phyloP scores from a whole-genome alignment of 1,140 invertebrate species.

The Steinernema feltiae region DNA sequence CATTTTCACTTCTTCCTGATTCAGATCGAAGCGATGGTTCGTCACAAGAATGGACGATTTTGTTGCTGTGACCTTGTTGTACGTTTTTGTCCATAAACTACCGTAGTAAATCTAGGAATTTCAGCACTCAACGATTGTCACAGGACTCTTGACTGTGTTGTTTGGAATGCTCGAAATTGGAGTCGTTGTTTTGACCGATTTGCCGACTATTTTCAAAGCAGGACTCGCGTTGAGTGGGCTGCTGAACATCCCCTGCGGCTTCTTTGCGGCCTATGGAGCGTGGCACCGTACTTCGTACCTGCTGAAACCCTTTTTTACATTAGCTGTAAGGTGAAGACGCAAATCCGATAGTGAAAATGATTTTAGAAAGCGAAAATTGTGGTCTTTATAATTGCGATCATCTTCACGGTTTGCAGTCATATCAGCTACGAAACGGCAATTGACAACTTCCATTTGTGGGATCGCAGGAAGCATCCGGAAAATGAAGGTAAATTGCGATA shows the following conservation, averaged over 20 bases:
- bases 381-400: neutral
- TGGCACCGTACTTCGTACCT: neutral
- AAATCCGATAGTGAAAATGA: neutral
- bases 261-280: neutral
- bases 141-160: neutral
- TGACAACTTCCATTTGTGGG: neutral
- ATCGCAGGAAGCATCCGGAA: neutral
- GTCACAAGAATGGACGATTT: neutral
- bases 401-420: constrained; percentile 1
- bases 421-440: neutral
- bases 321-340: neutral
- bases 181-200: neutral
- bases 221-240: neutral
- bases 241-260: neutral
- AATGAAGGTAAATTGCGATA: neutral
- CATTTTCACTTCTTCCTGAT: neutral
- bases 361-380: neutral
- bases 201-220: neutral
- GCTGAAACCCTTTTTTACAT: neutral
- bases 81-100: neutral
- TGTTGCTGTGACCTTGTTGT: neutral
- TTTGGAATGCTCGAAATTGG: neutral
- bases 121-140: neutral
- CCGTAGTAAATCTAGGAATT: too few species aligned
- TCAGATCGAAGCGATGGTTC: neutral